Evolutionary conservation across 2,113 vertebrate species (phyloP).

Genomic region (Polypterus senegalus): DNA sequence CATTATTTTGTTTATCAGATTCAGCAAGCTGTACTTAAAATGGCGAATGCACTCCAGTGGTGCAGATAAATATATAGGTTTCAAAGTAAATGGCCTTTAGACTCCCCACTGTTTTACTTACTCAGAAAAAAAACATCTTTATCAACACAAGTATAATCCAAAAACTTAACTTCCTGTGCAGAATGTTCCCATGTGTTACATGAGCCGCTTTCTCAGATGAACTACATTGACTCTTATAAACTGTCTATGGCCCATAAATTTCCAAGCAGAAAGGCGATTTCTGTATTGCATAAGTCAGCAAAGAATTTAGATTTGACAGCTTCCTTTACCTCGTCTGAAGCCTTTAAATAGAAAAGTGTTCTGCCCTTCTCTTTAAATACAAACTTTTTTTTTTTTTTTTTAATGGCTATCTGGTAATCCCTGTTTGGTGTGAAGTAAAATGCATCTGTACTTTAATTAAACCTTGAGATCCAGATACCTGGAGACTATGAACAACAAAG

Average conservation of each 20-base stretch:
- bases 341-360: too few species aligned
- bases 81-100: conserved; percentile 75
- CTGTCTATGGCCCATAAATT: conserved; percentile 93
- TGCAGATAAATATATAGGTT: conserved; percentile 72
- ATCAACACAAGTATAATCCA: conserved; percentile 83
- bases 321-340: conserved; percentile 35
- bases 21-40: too few species aligned
- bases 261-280: conserved; percentile 69
- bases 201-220: conserved; percentile 74
- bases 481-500: too few species aligned
- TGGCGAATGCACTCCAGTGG: too few species aligned
- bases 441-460: too few species aligned
- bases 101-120: conserved; percentile 81
- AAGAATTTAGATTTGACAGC: conserved; percentile 53
- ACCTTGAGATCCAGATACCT: too few species aligned
- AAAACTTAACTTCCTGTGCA: conserved; percentile 78
- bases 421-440: too few species aligned
- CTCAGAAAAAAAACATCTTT: conserved; percentile 73
- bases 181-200: conserved; percentile 70
- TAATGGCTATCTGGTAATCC: too few species aligned
- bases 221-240: conserved; percentile 88
- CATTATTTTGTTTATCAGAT: too few species aligned
- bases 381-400: too few species aligned
- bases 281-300: conserved; percentile 61
- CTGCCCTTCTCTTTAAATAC: too few species aligned